A percentile compares a stretch with the other conserved stretches of the same genome.
Conservation (phyloP, 2,113 vertebrate genomes). For the Platycercus adscitus region DNA sequence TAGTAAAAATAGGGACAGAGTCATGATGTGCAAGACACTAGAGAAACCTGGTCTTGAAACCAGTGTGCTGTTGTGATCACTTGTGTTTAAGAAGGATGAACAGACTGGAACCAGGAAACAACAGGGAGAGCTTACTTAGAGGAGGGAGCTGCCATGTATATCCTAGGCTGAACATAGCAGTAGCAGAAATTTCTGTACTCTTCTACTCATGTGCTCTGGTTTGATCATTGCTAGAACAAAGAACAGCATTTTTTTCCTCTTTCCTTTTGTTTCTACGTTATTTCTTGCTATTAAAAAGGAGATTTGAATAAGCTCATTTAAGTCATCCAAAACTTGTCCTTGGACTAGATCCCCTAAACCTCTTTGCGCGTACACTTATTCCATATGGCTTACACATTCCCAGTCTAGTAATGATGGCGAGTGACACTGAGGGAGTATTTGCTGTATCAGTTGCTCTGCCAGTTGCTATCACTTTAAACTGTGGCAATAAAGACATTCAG, state of each 20-base stretch:
- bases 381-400: conserved; percentile 47
- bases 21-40: background rate
- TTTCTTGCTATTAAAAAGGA: conserved; percentile 44
- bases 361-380: conserved; percentile 37
- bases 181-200: background rate
- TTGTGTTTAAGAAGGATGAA: background rate
- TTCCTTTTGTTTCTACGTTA: conserved; percentile 32
- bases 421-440: conserved; percentile 24
- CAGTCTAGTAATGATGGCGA: conserved; percentile 21
- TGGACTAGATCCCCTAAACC: conserved; percentile 31
- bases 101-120: background rate
- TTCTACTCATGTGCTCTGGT: background rate
- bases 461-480: conserved; percentile 48
- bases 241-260: background rate
- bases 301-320: conserved; percentile 51
- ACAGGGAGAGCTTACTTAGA: background rate
- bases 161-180: background rate
- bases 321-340: conserved; percentile 42
- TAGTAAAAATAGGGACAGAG: background rate
- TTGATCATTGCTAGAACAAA: conserved; percentile 40
- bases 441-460: conserved; percentile 12
- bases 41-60: background rate
- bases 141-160: background rate
- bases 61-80: fast-evolving
- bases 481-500: conserved; percentile 5